Base-by-base conservation (phyloP, 1,140 invertebrate genomes). In the Cylas formicarius region DNA sequence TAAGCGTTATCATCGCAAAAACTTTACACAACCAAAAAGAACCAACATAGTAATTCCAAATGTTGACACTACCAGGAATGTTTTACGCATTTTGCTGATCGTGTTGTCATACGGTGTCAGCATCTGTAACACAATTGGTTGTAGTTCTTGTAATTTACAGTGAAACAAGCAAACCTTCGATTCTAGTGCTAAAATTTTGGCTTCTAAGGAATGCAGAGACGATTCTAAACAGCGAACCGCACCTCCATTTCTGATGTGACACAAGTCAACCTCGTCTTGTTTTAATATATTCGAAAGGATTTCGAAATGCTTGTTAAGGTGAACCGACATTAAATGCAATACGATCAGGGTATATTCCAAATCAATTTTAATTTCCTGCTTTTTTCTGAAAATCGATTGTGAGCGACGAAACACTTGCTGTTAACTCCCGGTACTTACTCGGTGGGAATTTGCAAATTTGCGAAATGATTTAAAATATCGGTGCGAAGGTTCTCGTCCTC, bases 251-350 rank as follows among this genome's bases (percentile, higher is more conserved):
- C 37, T 46, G 23, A 53, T 45, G 36, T 56, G 39, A 22, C 46
- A 50, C 6, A 52, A 22, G 36, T 50, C 43, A 13, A 47, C 37
- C 22, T 56, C 40, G 2, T 28, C 19, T 19, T 33, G 35, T 18
- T 32, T 20, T n/a, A 50, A 22, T 7, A 50, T 50, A 44, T 44
- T 50, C 2, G 40, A 38, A 4, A 53, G 21, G 11, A 41, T 34
- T 4, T 47, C 50, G 16, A 38, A 28, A 27, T 53, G 46, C 22
- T 46, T 47, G 11, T 28, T 40, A 5, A 56, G 23, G 31, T 56
- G 53, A 11, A 43, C 27, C 18, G 43, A 45, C 14, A 50, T 50
- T 16, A 33, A 16, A 7, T 16, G 18, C 16, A 50, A 20, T 7
- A 45, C 28, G 8, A 9, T 11, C 16, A 19, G 4, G 9, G 36